These are phyloP conservation scores for Caranx melampygus DNA, from an alignment of 2,113 vertebrate genomes.

Conservation along the genomic window DNA sequence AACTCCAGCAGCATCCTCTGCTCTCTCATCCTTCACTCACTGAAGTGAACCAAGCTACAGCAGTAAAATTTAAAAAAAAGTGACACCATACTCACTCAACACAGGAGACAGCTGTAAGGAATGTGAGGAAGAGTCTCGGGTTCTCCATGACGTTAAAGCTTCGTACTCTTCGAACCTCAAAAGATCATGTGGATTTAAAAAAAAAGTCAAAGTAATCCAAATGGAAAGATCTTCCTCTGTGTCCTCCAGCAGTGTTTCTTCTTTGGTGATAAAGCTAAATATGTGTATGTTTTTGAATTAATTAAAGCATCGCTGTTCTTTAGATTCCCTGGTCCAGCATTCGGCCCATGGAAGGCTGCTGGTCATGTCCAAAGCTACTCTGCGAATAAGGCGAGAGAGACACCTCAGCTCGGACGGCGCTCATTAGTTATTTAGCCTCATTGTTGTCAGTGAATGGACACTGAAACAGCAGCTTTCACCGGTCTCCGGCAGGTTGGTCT, in stretches of 20 bases:
- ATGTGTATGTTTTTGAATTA: not conserved
- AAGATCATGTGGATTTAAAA: conserved; percentile 10
- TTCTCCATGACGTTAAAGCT: conserved; percentile 43
- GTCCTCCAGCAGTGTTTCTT: not conserved
- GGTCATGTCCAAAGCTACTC: conserved; percentile 72
- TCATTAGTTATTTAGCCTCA: conserved; percentile 77
- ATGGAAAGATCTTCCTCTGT: not conserved
- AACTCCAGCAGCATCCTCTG: conserved; percentile 12
- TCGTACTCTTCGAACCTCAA: conserved; percentile 4
- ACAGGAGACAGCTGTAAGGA: conserved; percentile 61
- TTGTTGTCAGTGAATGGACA: conserved; percentile 70
- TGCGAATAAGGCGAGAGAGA: conserved; percentile 44
- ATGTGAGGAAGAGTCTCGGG: conserved; percentile 63
- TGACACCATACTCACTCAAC: conserved; percentile 77
- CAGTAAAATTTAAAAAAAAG: not conserved
- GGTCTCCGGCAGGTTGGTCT: conserved; percentile 55
- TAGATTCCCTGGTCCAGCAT: conserved; percentile 46
- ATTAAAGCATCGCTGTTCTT: conserved; percentile 64
- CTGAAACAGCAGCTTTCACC: conserved; percentile 42
- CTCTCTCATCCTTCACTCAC: not conserved
- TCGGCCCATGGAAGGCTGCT: conserved; percentile 58
- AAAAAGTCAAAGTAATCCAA: conserved; percentile 41
- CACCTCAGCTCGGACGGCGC: conserved; percentile 47
- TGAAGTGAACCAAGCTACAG: not conserved
- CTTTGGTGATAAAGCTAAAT: conserved; percentile 51